Evolutionary conservation across 2,113 vertebrate genomes (phyloP), one percentile per base, ranked within the genome.

Genomic region (Antigone vipio): DNA sequence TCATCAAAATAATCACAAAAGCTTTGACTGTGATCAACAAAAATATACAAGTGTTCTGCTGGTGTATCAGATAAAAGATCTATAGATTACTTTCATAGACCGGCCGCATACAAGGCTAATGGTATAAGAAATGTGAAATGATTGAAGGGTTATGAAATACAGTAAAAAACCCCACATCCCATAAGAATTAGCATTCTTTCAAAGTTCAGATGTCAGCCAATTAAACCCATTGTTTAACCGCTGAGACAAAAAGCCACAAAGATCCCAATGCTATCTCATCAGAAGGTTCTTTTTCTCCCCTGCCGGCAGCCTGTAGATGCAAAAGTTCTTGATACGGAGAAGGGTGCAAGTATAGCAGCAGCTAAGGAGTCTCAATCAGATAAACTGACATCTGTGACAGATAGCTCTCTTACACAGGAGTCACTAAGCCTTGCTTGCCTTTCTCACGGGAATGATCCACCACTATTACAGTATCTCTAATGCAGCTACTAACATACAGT

Each of bases 351-450:
- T 82, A 91, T 86, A 93, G 86, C 85, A 95, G 94, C 93, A 97
- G 96, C 90, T 97, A 96, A 96, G 94, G 96, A 95, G 88, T 91
- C 89, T 98, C 95, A 97, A 94, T 98, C 94, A 98, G 98, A 98
- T 98, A 98, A 97, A 97, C 96, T 98, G 98, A 98, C 97, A 97
- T 98, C 95, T 95, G 88, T 98, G 98, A 98, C 96, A 97, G 95
- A 98, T 98, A 98, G 97, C 96, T 98, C 94, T 98, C 96, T 98
- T 88, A 98, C 80, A 95, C 96, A 96, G 98, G 97, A 99, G 98
- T 98, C 98, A 98, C 96, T 97, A 97, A 98, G 97, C 97, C 97
- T 89, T 98, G 96, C 96, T 97, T 90, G 95, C 78, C 64, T 85
- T 98, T 98, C 98, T 98, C 98, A 92, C 92, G 98, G 98, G 98